Evolutionary conservation across 2,888 invertebrate genomes (phyloP).

Genomic region (Thera obeliscata): DNA sequence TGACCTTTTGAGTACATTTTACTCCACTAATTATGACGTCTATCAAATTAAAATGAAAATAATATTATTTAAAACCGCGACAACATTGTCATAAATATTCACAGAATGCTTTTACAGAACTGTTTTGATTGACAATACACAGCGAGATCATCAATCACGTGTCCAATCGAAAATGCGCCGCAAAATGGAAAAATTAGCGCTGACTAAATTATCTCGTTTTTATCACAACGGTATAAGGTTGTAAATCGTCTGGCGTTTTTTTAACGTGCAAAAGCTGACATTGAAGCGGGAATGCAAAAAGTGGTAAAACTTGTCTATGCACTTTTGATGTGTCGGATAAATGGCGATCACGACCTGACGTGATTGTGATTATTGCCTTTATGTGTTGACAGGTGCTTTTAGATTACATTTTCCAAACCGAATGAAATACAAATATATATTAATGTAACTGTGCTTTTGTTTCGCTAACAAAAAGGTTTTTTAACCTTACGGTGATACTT

Average conservation of each 20-base stretch:
- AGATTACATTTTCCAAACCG: constrained; percentile 36
- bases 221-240: constrained; percentile 36
- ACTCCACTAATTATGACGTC: constrained; percentile 52
- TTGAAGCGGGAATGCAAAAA: constrained; percentile 50
- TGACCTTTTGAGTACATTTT: constrained; percentile 57
- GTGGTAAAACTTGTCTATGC: constrained; percentile 73
- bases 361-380: constrained; percentile 61
- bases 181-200: constrained; percentile 54
- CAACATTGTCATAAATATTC: constrained; percentile 76
- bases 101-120: constrained; percentile 74
- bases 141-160: constrained; percentile 74
- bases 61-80: constrained; percentile 65
- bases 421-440: background rate
- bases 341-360: constrained; percentile 53
- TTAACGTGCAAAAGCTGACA: constrained; percentile 35
- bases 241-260: constrained; percentile 31
- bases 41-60: constrained; percentile 55
- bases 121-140: constrained; percentile 74
- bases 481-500: no score
- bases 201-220: constrained; percentile 29
- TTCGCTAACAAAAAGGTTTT: no score
- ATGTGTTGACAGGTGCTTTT: constrained; percentile 56
- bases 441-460: background rate
- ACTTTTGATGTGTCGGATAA: constrained; percentile 65
- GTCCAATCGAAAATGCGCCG: constrained; percentile 60